These are phyloP conservation scores for Mixornis gularis DNA, from an alignment of 2,113 vertebrate genomes.

Conservation along the genomic window DNA sequence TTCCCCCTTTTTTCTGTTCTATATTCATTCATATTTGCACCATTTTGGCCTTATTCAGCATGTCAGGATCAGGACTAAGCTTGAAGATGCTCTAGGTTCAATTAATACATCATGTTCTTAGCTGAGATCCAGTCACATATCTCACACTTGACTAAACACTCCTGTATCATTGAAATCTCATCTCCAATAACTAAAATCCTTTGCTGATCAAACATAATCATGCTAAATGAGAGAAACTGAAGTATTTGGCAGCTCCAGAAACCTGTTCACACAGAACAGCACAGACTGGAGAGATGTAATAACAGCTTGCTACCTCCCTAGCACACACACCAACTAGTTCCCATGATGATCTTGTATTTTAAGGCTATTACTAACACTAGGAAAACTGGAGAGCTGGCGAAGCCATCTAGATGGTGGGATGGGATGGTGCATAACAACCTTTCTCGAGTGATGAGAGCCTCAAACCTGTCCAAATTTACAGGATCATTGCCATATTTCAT, in stretches of 20 bases:
- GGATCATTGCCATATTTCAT: neutral
- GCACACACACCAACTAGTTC: neutral
- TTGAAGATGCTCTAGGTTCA: neutral
- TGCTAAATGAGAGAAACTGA: neutral
- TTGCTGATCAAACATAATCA: neutral
- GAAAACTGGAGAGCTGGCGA: neutral
- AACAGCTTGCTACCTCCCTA: neutral
- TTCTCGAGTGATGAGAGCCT: neutral
- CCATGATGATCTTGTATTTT: neutral
- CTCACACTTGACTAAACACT: neutral
- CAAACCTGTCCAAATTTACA: neutral
- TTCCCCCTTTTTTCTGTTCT: neutral
- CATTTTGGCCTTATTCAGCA: neutral
- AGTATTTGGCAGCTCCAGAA: neutral
- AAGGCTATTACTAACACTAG: neutral
- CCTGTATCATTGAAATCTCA: neutral
- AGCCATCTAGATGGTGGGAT: neutral
- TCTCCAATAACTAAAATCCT: neutral
- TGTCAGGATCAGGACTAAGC: neutral
- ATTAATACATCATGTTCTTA: neutral
- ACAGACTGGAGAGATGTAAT: neutral
- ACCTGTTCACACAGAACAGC: neutral
- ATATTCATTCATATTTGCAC: neutral
- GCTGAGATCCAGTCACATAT: neutral
- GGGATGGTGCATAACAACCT: neutral